Evolutionary conservation across 2,797 vertebrate genomes (phyloP), one percentile per base, ranked within the genome.

Genomic region (Aselliscus stoliczkanus): DNA sequence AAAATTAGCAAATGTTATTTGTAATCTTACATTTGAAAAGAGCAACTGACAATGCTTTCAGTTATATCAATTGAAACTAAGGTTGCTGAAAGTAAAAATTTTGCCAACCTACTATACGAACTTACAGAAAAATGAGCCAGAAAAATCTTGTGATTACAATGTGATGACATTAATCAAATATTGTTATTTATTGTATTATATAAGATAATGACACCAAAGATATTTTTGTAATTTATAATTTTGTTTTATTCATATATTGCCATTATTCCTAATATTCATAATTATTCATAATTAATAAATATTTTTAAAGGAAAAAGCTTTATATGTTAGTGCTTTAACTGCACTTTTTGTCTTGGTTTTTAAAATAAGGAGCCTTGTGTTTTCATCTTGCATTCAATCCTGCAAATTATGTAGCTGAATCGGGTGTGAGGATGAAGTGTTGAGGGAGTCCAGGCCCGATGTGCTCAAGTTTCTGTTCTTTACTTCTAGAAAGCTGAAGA

Each of bases 1-100:
- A 73, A 80, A 81, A 54, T 72, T 67, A 67, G 39, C 23, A 60
- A 92, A 88, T 95, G 64, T 80, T 72, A 58, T 37, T 60, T 79
- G 13, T 6, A 77, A 27, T 52, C 72, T 77, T 94, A 6, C 20
- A 77, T 81, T 93, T 85, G 29, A 82, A 85, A 87, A 73, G 14
- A 77, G 25, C 9, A 50, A 80, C 8, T 44, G 69, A 80, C 18
- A 34, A 67, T 93, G 31, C 47, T 93, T 93, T 88, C 37, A 64
- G 7, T 88, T 76, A 58, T 58, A 76, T 62, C 6, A 20, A 47
- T 29, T 79, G 70, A 86, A 89, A 96, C 88, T 54, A 10, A 95
- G 94, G 65, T 84, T 64, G 27, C 70, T 94, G 34, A 88, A 83
- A 94, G 83, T 65, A 94, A 89, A 94, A 79, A 42, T 47, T 72